These are phyloP conservation scores for Eupithecia exiguata DNA, from an alignment of 2,888 invertebrate species.

Conservation along the genomic window DNA sequence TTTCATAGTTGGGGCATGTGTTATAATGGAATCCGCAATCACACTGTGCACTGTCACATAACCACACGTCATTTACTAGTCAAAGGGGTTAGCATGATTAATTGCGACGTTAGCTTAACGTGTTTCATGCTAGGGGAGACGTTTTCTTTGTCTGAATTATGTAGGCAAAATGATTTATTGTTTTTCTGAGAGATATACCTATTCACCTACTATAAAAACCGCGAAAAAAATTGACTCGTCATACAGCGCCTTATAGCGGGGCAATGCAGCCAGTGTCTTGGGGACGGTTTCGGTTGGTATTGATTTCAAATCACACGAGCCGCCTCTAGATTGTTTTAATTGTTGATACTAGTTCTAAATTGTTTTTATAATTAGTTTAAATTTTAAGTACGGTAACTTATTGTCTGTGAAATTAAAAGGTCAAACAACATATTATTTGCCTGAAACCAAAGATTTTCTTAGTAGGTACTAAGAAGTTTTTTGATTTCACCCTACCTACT, in stretches of 20 bases:
- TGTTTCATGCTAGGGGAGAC: background rate
- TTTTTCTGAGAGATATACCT: background rate
- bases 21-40: conserved; percentile 37
- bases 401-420: too few species aligned
- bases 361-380: too few species aligned
- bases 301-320: background rate
- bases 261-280: background rate
- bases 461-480: too few species aligned
- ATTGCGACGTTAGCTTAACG: conserved; percentile 13
- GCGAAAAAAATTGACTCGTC: background rate
- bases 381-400: too few species aligned
- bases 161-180: background rate
- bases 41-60: conserved; percentile 26
- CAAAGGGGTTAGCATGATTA: conserved; percentile 18
- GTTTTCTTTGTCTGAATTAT: background rate
- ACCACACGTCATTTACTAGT: conserved; percentile 23
- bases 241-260: background rate
- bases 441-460: too few species aligned
- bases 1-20: conserved; percentile 14
- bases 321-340: background rate
- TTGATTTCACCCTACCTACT: too few species aligned
- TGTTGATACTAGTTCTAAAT: too few species aligned
- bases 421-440: too few species aligned
- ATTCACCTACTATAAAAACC: background rate
- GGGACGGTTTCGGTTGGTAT: background rate